Evolutionary conservation across 1,140 invertebrate species (phyloP).

Genomic region (Spodoptera frugiperda): DNA sequence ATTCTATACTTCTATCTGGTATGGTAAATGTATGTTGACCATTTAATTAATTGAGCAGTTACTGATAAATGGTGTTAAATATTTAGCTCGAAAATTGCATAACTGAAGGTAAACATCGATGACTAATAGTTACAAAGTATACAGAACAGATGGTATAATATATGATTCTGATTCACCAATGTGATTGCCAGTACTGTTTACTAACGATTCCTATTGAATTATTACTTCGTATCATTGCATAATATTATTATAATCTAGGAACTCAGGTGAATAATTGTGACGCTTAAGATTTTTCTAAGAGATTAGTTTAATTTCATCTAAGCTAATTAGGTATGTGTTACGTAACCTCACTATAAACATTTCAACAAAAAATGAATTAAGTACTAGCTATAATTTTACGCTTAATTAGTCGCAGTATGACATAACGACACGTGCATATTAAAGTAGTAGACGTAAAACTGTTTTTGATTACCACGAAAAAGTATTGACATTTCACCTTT

Average conservation of each 20-base stretch:
- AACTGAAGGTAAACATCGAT: too few relatives aligned
- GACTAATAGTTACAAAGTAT: not conserved
- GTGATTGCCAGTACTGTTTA: conserved; percentile 1
- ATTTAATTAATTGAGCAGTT: too few relatives aligned
- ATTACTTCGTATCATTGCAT: conserved; percentile 34
- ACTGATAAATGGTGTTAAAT: too few relatives aligned
- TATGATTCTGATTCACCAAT: conserved; percentile 23
- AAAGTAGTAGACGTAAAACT: conserved; percentile 5
- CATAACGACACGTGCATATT: conserved; percentile 4
- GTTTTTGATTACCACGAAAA: not conserved
- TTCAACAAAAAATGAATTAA: not conserved
- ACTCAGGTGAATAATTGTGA: not conserved
- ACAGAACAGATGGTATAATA: not conserved
- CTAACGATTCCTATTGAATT: conserved; percentile 12
- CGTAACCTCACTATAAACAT: not conserved
- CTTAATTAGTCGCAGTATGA: not conserved
- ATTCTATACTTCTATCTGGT: too few relatives aligned
- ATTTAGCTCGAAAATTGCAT: too few relatives aligned
- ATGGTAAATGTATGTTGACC: too few relatives aligned
- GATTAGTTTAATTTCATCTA: too few relatives aligned
- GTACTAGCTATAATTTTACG: conserved; percentile 12
- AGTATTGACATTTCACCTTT: not conserved
- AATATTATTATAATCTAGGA: conserved; percentile 30
- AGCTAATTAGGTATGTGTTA: too few relatives aligned
- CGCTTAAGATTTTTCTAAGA: too few relatives aligned